These are phyloP conservation scores for Ophiothrix spiculata DNA, from an alignment of 35 echinoderm and acorn worm genomes.

Conservation along the genomic window DNA sequence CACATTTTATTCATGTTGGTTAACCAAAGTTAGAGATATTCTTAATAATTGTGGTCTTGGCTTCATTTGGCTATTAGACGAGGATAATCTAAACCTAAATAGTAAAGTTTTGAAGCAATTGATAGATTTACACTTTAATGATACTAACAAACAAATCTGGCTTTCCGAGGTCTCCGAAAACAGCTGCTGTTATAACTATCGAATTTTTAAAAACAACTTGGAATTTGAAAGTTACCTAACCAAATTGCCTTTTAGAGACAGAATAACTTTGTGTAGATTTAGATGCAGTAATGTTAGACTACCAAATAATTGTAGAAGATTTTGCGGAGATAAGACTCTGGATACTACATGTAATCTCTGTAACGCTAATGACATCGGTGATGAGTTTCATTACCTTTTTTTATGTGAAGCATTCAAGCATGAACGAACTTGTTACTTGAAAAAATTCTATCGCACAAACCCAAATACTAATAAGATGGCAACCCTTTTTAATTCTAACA, in stretches of 20 bases:
- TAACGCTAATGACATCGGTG: neutral
- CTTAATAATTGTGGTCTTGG: neutral
- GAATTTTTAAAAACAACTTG: neutral
- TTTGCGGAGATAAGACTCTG: neutral
- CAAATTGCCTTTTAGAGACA: neutral
- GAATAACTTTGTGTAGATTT: neutral
- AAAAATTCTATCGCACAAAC: no score
- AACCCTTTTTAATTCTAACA: no score
- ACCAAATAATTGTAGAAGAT: neutral
- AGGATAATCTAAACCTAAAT: neutral
- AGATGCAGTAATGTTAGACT: neutral
- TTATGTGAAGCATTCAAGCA: no score
- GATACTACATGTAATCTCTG: neutral
- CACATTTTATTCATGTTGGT: neutral
- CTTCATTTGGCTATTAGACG: neutral
- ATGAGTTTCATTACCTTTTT: constrained; percentile 5
- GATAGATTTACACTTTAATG: neutral
- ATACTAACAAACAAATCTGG: neutral
- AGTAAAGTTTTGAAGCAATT: neutral
- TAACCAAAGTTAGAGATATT: neutral
- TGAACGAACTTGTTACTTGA: no score
- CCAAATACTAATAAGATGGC: no score
- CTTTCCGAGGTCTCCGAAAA: neutral
- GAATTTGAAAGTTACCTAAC: neutral
- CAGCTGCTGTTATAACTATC: neutral